Evolutionary conservation across 2,797 vertebrate species (phyloP), one percentile per base, ranked within the genome.

Genomic region (Chrosomus eos): DNA sequence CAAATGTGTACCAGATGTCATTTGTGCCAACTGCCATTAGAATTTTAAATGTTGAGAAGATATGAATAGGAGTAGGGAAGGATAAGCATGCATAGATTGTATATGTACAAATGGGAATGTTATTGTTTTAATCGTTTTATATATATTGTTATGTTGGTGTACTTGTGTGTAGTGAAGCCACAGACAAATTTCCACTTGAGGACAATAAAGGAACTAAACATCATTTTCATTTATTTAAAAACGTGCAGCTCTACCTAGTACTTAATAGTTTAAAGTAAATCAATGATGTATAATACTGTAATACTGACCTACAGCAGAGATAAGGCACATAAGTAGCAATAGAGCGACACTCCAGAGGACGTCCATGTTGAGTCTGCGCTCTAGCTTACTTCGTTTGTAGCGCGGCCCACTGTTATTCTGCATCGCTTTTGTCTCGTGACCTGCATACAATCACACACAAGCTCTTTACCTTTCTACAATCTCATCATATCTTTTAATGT

Each of bases 361-460:
- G 45, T 98, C 97, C 1, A 91, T 88, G 87, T 99, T 99, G 43
- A 98, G 94, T 80, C 89, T 94, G 82, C 94, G 95, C 91, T 99
- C 98, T 90, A 99, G 91, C 85, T 95, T 95, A 90, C 98, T 99
- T 78, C 96, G 94, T 55, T 99, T 99, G 74, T 98, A 98, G 74
- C 97, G 93, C 0, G 96, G 96, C 0, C 97, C 97, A 0, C 93
- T 97, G 91, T 99, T 98, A 93, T 99, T 99, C 93, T 98, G 95
- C 97, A 99, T 97, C 19, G 97, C 96, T 94, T 99, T 99, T 73
- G 98, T 99, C 93, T 99, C 98, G 89, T 98, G 98, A 87, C 98
- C 98, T 99, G 86, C 16, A 45, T 6, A 38, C 10, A 66, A 28
- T 60, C 31, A 73, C 28, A 64, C 40, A 55, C 38, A 76, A 84